Percentiles rank a stretch among this genome's conserved stretches.
These are phyloP conservation scores for Campoplex nolae DNA, from an alignment of 2,888 invertebrate genomes.

Conservation along the genomic window DNA sequence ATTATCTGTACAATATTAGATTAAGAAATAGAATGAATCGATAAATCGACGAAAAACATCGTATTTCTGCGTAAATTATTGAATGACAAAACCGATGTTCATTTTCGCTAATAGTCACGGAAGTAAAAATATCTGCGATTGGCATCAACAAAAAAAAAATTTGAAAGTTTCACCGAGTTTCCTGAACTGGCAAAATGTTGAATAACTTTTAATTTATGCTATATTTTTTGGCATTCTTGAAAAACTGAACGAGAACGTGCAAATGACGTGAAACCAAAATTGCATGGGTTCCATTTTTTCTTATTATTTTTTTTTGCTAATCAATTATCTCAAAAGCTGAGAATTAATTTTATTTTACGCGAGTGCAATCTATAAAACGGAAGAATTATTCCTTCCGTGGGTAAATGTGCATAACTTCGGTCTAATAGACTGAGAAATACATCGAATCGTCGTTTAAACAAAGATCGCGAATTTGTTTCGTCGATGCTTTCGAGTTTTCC, in stretches of 20 bases:
- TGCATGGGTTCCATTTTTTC: background rate
- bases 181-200: background rate
- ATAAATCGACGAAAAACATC: no score
- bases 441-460: slow-evolving; percentile 54
- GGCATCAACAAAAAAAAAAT: no score
- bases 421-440: slow-evolving; percentile 47
- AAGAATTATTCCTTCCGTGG: slow-evolving; percentile 16
- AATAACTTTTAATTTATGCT: background rate
- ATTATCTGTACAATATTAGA: no score
- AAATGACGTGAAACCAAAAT: background rate
- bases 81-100: no score
- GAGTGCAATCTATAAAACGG: slow-evolving; percentile 1
- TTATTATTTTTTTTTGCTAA: background rate
- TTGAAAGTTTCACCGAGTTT: no score
- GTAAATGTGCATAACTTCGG: slow-evolving; percentile 28
- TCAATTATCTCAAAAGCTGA: background rate
- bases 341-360: background rate
- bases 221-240: background rate
- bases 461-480: slow-evolving; percentile 24
- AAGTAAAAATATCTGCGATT: background rate
- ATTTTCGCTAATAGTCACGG: no score
- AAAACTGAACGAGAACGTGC: background rate
- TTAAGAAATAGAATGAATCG: no score
- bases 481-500: slow-evolving; percentile 2
- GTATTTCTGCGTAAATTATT: no score